Evolutionary conservation across 2,888 invertebrate species (phyloP), one percentile per base, ranked within the genome.

Genomic region (Scaptomyza polygonia): DNA sequence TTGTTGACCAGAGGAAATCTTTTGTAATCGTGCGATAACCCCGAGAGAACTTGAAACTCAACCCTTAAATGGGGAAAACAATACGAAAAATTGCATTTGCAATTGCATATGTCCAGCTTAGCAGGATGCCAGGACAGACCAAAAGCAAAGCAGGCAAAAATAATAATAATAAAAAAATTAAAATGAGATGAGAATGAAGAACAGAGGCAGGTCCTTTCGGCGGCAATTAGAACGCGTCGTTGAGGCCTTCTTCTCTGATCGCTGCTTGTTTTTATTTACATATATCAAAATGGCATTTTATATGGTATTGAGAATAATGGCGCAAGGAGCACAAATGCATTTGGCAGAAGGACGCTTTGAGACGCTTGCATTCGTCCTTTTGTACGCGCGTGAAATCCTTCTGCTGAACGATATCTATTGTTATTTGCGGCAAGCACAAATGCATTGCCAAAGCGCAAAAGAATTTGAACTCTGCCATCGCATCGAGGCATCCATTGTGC

Each of bases 1-100:
- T 42, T n/a, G 45, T 53, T 85, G 84, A 88, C 82, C 80, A 85
- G 56, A 75, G 88, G 80, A 86, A 88, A 79, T 88, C 86, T 79
- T 86, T 88, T 88, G 88, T 88, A 79, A 79, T 88, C 87, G 87
- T 79, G 61, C 87, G 84, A 88, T 88, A 88, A 87, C 88, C 86
- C 84, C 79, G 74, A 44, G 53, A 75, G 65, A 86, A 83, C 82
- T 81, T 75, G 82, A 83, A 83, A 83, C 79, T 71, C 84, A 86
- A 83, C 82, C 82, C 82, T 44, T 82, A 80, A 82, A n/a, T 12
- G 9, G 42, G 43, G 45, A 52, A 52, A 67, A 77, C 71, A 68
- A 67, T 72, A 61, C 69, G 68, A 64, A 74, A 61, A 74, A 61
- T 77, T 69, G 79, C 84, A 64, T 71, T 16, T 73, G 87, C 88